Conservation (phyloP, 30 jellyfish, hydroid and myxozoan species). For the Pelagia noctiluca region DNA sequence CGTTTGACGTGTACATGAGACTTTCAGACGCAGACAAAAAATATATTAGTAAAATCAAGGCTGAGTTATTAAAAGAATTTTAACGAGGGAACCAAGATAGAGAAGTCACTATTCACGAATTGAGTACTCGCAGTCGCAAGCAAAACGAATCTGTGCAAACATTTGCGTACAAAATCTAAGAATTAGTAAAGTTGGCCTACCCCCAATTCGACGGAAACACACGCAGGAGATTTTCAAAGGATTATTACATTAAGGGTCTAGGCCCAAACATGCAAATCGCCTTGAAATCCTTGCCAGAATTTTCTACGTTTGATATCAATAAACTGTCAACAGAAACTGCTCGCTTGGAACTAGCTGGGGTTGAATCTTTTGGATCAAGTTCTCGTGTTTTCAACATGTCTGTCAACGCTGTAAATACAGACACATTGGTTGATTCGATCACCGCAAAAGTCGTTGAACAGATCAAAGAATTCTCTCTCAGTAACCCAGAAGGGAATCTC, state of each 20-base stretch:
- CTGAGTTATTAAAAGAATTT: slow-evolving; percentile 49
- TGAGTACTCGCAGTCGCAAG: slow-evolving; percentile 14
- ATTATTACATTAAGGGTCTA: slow-evolving; percentile 52
- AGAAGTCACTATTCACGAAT: slow-evolving; percentile 37
- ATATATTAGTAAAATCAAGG: slow-evolving; percentile 28
- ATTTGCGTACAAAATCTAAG: slow-evolving; percentile 17
- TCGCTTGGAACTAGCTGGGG: slow-evolving; percentile 53
- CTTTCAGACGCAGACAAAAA: slow-evolving; percentile 51
- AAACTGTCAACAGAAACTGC: slow-evolving; percentile 24
- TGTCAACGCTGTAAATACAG: slow-evolving; percentile 7
- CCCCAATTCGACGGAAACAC: slow-evolving; percentile 23
- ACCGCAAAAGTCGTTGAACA: slow-evolving; percentile 17
- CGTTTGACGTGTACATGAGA: slow-evolving; percentile 59
- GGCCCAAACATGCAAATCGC: slow-evolving; percentile 46
- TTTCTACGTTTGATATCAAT: slow-evolving; percentile 1
- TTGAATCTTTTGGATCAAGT: slow-evolving; percentile 36
- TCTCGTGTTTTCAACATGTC: slow-evolving; percentile 2
- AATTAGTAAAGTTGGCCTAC: slow-evolving; percentile 46
- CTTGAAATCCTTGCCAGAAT: slow-evolving; percentile 36
- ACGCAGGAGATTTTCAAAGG: slow-evolving; percentile 23
- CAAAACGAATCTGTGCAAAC: slow-evolving; percentile 51
- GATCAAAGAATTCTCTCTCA: slow-evolving; percentile 13
- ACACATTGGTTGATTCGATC: slow-evolving; percentile 8
- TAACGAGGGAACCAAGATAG: slow-evolving; percentile 49
- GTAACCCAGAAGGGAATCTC: slow-evolving; percentile 8